phyloP scores from a whole-genome alignment of 1,140 invertebrate genomes.

The Mylabris phalerata region DNA sequence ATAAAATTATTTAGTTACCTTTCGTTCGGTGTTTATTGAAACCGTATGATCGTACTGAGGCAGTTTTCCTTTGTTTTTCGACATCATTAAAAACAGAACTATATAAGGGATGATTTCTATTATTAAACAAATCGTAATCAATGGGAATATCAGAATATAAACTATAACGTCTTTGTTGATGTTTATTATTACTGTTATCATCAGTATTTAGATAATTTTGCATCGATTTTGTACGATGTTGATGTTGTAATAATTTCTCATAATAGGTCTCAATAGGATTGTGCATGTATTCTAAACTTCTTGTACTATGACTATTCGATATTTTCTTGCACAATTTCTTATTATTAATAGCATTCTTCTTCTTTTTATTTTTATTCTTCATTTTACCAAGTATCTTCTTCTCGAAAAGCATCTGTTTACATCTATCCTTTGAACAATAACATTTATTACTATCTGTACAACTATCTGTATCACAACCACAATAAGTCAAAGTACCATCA shows the following conservation, averaged over 20 bases:
- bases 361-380: no score
- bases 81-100: background rate
- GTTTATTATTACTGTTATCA: no score
- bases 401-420: no score
- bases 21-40: slow-evolving; percentile 3
- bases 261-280: slow-evolving; percentile 41
- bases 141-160: slow-evolving; percentile 45
- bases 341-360: slow-evolving; percentile 19
- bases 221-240: background rate
- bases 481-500: slow-evolving; percentile 48
- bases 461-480: slow-evolving; percentile 77
- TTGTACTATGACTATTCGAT: slow-evolving; percentile 45
- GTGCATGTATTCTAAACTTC: slow-evolving; percentile 52
- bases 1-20: background rate
- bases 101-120: no score
- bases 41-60: slow-evolving; percentile 18
- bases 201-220: no score
- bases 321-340: slow-evolving; percentile 37
- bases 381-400: no score
- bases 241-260: slow-evolving; percentile 37
- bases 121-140: slow-evolving; percentile 62
- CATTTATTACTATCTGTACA: slow-evolving; percentile 84
- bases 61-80: slow-evolving; percentile 1
- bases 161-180: no score
- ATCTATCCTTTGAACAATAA: slow-evolving; percentile 57